Percentiles rank a stretch among this genome's conserved stretches.
Conservation (phyloP, 2,888 invertebrate genomes). For the Oligia fasciuncula region DNA sequence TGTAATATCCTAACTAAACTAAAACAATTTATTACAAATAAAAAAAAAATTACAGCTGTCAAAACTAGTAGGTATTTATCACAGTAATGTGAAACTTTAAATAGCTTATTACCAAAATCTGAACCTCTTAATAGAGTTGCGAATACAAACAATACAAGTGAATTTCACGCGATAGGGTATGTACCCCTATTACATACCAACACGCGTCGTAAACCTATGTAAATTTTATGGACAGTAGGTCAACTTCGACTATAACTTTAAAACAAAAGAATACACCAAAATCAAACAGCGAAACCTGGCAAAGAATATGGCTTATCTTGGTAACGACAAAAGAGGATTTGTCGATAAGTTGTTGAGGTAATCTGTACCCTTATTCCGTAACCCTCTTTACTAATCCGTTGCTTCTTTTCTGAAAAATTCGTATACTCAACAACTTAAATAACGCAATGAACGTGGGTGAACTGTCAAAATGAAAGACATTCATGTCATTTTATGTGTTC, state of each 20-base stretch:
- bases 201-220: too few relatives aligned
- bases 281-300: background rate
- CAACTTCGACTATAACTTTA: background rate
- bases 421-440: background rate
- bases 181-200: background rate
- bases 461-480: background rate
- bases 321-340: background rate
- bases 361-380: background rate
- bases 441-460: background rate
- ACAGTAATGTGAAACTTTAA: background rate
- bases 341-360: background rate
- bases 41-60: background rate
- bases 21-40: too few relatives aligned
- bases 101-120: background rate
- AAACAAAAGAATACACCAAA: background rate
- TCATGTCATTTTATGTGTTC: background rate
- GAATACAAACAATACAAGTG: conserved; percentile 3
- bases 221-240: background rate
- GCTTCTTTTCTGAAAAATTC: background rate
- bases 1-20: too few relatives aligned
- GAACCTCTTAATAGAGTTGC: background rate
- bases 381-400: background rate
- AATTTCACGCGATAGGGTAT: background rate
- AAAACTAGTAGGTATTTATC: background rate
- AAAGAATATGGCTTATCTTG: background rate